Conservation (phyloP, 2,888 invertebrate species). For the Caenorhabditis sinica region DNA sequence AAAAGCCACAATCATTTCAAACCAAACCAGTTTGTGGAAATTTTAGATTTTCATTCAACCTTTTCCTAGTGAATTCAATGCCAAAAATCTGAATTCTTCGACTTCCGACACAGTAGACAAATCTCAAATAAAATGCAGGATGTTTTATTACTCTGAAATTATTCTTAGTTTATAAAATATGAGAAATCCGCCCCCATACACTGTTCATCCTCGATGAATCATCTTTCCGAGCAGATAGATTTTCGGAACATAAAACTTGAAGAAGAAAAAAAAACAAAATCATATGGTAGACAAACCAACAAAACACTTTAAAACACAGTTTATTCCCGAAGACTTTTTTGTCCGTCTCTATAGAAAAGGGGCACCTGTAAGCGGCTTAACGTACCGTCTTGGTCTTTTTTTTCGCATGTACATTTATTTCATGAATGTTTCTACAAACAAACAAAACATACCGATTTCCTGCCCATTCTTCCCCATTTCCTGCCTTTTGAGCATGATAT, state of each 20-base stretch:
- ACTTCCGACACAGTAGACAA: no score
- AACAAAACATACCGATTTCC: conserved; percentile 38
- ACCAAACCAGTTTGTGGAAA: neutral
- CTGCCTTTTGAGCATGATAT: conserved; percentile 45
- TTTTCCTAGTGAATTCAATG: no score
- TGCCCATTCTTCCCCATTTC: conserved; percentile 7
- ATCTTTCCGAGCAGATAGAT: conserved; percentile 14
- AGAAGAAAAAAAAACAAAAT: conserved; percentile 10
- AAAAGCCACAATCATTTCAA: neutral
- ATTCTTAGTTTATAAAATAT: neutral
- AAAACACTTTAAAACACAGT: conserved; percentile 32
- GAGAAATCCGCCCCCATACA: neutral
- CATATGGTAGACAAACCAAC: conserved; percentile 24
- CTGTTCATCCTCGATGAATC: conserved; percentile 1
- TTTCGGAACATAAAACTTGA: neutral
- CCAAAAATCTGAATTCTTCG: no score
- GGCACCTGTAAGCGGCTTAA: conserved; percentile 54
- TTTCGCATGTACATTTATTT: conserved; percentile 36
- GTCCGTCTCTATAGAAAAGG: conserved; percentile 25
- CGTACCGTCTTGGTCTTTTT: conserved; percentile 46
- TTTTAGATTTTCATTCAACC: no score
- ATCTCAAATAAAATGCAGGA: no score
- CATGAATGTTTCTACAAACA: conserved; percentile 56
- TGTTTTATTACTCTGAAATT: no score
- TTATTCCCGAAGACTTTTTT: conserved; percentile 11